Evolutionary conservation across 2,888 invertebrate species (phyloP).

Genomic region (Slavum lentiscoides): DNA sequence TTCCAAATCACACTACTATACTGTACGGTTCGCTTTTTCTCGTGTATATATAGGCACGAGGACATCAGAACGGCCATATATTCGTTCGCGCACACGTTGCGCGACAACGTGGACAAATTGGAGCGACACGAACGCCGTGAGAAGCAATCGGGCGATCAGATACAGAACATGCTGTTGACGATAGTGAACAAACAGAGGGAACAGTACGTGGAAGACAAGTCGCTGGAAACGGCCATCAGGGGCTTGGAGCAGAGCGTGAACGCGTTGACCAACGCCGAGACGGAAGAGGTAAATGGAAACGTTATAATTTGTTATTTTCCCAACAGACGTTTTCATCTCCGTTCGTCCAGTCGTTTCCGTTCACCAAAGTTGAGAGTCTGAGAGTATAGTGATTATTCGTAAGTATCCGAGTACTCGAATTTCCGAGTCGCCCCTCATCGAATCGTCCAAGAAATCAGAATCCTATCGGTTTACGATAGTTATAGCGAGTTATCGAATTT

Average conservation of each 20-base stretch:
- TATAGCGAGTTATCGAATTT: no score
- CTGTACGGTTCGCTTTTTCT: no score
- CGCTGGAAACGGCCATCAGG: not conserved
- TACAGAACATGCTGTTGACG: constrained; percentile 73
- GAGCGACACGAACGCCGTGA: constrained; percentile 84
- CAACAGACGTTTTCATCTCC: no score
- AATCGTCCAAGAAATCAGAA: no score
- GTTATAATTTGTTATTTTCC: no score
- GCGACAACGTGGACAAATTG: constrained; percentile 77
- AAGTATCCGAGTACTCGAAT: no score
- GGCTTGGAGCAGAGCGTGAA: not conserved
- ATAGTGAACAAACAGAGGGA: constrained; percentile 75
- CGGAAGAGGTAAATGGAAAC: not conserved
- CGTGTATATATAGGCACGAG: constrained; percentile 64
- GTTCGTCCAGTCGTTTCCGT: no score
- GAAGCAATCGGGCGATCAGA: constrained; percentile 74
- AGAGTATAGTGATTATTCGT: no score
- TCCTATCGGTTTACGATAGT: no score
- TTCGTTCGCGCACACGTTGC: constrained; percentile 78
- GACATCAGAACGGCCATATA: constrained; percentile 79
- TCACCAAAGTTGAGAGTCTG: no score
- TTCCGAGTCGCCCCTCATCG: no score
- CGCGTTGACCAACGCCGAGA: not conserved
- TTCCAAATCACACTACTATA: no score
- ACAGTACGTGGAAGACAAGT: constrained; percentile 62